phyloP scores from a whole-genome alignment of 2,797 vertebrate species.

The Eospalax fontanierii region DNA sequence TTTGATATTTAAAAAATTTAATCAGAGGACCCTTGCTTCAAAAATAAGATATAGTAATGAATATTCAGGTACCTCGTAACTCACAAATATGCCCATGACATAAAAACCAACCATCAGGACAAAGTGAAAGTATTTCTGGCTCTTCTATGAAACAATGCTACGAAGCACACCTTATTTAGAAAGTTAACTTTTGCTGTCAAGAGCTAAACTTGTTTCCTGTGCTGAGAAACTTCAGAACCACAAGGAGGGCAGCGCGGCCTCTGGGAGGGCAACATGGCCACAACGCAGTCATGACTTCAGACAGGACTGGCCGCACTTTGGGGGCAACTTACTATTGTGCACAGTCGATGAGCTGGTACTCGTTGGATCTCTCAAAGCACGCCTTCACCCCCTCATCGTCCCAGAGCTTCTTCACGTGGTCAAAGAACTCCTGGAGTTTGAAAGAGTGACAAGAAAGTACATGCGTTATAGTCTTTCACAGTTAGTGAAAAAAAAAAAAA shows the following conservation, averaged over 20 bases:
- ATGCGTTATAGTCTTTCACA: neutral
- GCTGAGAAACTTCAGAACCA: neutral
- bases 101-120: neutral
- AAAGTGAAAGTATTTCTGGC: neutral
- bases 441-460: slow-evolving; percentile 76
- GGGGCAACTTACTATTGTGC: slow-evolving; percentile 96
- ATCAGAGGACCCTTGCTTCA: neutral
- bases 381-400: slow-evolving; percentile 99
- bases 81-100: neutral
- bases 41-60: slow-evolving; percentile 29
- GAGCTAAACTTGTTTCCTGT: neutral
- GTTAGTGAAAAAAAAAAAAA: slow-evolving; percentile 36
- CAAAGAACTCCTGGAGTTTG: slow-evolving; percentile 97
- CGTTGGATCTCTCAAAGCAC: slow-evolving; percentile 98
- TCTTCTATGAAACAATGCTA: neutral
- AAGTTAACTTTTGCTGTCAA: neutral
- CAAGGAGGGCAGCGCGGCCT: neutral
- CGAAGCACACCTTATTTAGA: neutral
- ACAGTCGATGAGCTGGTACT: slow-evolving; percentile 99
- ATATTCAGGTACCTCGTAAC: neutral
- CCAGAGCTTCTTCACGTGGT: slow-evolving; percentile 99
- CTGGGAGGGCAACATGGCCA: neutral
- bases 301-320: neutral
- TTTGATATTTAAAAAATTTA: neutral
- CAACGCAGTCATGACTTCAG: neutral